Evolutionary conservation across 1,140 invertebrate genomes (phyloP), one percentile per base, ranked within the genome.

Genomic region (Diorhabda elongata): DNA sequence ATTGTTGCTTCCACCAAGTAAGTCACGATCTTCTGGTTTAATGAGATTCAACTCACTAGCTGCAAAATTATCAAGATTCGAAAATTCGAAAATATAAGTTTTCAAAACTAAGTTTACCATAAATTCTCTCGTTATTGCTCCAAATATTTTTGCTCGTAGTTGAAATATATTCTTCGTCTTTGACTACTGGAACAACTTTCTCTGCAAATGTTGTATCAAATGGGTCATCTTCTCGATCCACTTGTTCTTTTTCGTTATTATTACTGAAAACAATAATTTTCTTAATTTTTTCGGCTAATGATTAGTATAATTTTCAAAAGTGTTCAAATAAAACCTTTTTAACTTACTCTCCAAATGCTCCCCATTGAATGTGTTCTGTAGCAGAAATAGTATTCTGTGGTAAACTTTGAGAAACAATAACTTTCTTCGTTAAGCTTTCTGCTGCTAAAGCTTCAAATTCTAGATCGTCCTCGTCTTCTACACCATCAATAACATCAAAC

Each of bases 181-280:
- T 63, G 3, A 63, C 8, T n/a, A 42, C 88, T 5, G 90, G 89
- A 60, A 92, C 80, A 57, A 94, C 85, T 74, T 90, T 90, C 56
- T 92, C 90, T 0, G 90, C 92, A 82, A 93, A 92, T 60, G 90
- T 88, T 6, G 93, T 95, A 77, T 95, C 93, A 76, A 96, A 96
- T 0, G 92, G 93, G 86, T 94, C 92, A 68, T 85, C 84, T 65
- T 88, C 89, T n/a, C 6, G 47, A 52, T 8, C 47, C 2, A 4
- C 47, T 52, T 52, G 6, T 6, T 52, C 47, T 52, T 44, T 4
- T 65, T 62, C 64, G 44, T 66, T 44, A 60, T 67, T 63, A 11
- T 72, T 66, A 56, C 59, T 61, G 42, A 61, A 61, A 61, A 3
- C 1, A 2, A 68, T 11, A 42, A 62, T 56, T 63, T 60, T 7